A percentile compares a stretch with the other conserved stretches of the same genome.
These are phyloP conservation scores for Gobius niger DNA, from an alignment of 2,113 vertebrate genomes.

Conservation along the genomic window DNA sequence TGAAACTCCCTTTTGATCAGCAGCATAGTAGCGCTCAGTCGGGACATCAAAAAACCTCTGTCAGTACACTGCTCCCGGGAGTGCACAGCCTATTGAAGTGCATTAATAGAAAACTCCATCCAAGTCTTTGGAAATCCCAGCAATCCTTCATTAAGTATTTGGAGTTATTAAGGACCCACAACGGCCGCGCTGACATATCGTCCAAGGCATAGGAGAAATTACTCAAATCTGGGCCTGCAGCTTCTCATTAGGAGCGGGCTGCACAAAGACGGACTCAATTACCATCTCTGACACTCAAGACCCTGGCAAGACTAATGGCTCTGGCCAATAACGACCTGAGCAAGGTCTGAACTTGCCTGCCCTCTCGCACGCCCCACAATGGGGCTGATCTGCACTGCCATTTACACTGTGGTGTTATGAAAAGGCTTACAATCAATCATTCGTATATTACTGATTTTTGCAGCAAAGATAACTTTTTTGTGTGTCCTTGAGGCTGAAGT, in stretches of 20 bases:
- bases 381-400: constrained; percentile 22
- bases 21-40: not conserved
- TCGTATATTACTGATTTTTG: constrained; percentile 30
- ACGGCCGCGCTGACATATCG: constrained; percentile 38
- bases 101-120: constrained; percentile 32
- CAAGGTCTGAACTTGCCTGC: constrained; percentile 23
- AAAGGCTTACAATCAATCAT: constrained; percentile 25
- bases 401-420: constrained; percentile 16
- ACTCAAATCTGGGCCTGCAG: constrained; percentile 55
- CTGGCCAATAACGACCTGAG: constrained; percentile 40
- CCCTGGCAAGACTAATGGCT: constrained; percentile 38
- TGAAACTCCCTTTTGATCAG: constrained; percentile 4
- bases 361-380: constrained; percentile 2
- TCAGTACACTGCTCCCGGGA: constrained; percentile 27
- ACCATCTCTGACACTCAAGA: constrained; percentile 44
- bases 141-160: constrained; percentile 53
- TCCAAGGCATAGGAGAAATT: constrained; percentile 47
- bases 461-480: constrained; percentile 38
- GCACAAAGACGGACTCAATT: constrained; percentile 58
- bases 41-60: constrained; percentile 29
- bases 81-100: constrained; percentile 21
- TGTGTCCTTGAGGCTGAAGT: constrained; percentile 35
- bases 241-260: constrained; percentile 60
- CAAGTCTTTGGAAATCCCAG: constrained; percentile 45
- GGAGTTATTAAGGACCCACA: constrained; percentile 45